Percentiles rank a stretch among this genome's conserved stretches.
Evolutionary conservation across 1,140 invertebrate species (phyloP).

Genomic region (Carposina sasakii): DNA sequence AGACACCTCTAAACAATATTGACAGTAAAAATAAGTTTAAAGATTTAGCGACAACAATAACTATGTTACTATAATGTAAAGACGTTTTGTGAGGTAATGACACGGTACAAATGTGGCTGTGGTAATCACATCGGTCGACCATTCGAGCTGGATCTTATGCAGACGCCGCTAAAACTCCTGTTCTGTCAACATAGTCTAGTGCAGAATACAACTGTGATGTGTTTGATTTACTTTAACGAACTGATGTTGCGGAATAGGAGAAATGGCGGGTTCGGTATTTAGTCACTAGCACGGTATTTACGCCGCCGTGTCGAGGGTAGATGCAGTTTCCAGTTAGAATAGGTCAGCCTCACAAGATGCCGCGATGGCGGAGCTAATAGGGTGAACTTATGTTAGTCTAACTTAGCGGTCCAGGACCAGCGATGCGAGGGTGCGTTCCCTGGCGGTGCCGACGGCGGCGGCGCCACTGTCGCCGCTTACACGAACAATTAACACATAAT

Average conservation of each 20-base stretch:
- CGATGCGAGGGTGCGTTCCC: constrained; percentile 51
- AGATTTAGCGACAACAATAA: constrained; percentile 61
- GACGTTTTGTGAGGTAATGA: constrained; percentile 64
- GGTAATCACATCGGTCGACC: constrained; percentile 33
- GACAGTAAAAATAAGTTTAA: constrained; percentile 52
- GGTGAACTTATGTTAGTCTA: constrained; percentile 44
- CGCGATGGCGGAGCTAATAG: constrained; percentile 33
- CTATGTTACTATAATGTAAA: constrained; percentile 54
- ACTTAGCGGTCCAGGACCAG: constrained; percentile 40
- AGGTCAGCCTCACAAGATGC: constrained; percentile 40
- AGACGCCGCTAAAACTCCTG: too few relatives aligned
- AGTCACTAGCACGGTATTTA: too few relatives aligned
- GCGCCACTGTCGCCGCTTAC: not conserved
- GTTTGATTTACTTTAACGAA: too few relatives aligned
- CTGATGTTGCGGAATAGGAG: too few relatives aligned
- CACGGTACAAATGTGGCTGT: constrained; percentile 47
- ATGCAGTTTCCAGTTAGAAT: constrained; percentile 46
- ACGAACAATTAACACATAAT: constrained; percentile 44
- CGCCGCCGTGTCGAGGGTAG: too few relatives aligned
- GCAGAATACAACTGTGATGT: too few relatives aligned
- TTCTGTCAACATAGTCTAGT: too few relatives aligned
- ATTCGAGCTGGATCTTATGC: constrained; percentile 36
- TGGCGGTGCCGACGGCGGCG: not conserved
- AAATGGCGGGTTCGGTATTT: too few relatives aligned
- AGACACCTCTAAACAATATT: constrained; percentile 48